Conservation (phyloP, 1,140 invertebrate species). For the Hycleus cichorii region DNA sequence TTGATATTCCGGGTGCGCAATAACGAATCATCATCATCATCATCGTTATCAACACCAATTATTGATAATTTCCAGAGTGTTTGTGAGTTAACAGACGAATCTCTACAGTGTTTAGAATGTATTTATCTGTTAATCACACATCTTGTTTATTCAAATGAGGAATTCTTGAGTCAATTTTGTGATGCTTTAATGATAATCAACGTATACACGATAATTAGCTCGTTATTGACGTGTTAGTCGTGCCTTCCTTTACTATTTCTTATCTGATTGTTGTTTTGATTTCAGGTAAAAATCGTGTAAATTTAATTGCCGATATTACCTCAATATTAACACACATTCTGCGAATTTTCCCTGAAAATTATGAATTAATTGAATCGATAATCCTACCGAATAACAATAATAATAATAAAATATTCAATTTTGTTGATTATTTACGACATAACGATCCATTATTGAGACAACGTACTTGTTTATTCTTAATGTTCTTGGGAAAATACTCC, state of each 20-base stretch:
- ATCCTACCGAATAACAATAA: conserved; percentile 39
- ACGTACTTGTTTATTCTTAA: conserved; percentile 58
- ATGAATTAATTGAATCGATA: conserved; percentile 64
- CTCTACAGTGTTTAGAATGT: conserved; percentile 57
- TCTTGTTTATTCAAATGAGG: conserved; percentile 59
- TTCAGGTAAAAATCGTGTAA: conserved; percentile 49
- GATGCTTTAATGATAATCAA: conserved; percentile 63
- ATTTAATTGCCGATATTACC: conserved; percentile 58
- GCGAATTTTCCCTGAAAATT: conserved; percentile 64
- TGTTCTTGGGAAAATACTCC: conserved; percentile 54
- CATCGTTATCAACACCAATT: neutral
- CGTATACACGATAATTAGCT: conserved; percentile 47
- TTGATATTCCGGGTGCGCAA: conserved; percentile 46
- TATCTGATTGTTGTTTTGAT: conserved; percentile 16
- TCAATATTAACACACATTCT: conserved; percentile 68
- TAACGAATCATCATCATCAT: conserved; percentile 8
- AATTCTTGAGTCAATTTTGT: conserved; percentile 70
- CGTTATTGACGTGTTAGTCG: conserved; percentile 36
- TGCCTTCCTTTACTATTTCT: conserved; percentile 3
- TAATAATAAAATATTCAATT: conserved; percentile 41
- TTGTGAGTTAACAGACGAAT: conserved; percentile 48
- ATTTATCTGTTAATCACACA: conserved; percentile 62
- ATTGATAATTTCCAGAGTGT: conserved; percentile 36
- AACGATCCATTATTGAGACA: conserved; percentile 51
- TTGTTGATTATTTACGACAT: conserved; percentile 54